Evolutionary conservation across 1,140 invertebrate species (phyloP).

Genomic region (Tenebrio molitor): DNA sequence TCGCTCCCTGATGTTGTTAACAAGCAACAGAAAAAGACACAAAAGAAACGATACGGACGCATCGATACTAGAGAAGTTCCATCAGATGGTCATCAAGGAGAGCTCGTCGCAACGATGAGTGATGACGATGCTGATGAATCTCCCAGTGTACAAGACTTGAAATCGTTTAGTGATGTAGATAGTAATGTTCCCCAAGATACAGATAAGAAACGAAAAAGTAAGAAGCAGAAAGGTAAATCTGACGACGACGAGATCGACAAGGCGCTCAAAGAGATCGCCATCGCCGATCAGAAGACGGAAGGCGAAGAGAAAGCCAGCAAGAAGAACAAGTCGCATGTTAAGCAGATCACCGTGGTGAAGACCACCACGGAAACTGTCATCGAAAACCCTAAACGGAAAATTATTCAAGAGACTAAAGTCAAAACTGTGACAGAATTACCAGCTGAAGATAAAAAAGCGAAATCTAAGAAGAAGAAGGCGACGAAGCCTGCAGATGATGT

Average conservation of each 20-base stretch:
- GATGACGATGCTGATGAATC: slow-evolving; percentile 53
- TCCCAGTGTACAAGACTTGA: slow-evolving; percentile 56
- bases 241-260: slow-evolving; percentile 74
- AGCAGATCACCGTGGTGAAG: slow-evolving; percentile 54
- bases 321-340: slow-evolving; percentile 52
- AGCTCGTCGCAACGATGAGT: slow-evolving; percentile 57
- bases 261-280: slow-evolving; percentile 71
- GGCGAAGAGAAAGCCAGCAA: slow-evolving; percentile 56
- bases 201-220: slow-evolving; percentile 69
- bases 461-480: slow-evolving; percentile 31
- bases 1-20: slow-evolving; percentile 53
- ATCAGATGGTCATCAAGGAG: slow-evolving; percentile 57
- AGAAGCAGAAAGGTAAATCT: slow-evolving; percentile 65
- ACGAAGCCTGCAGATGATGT: background rate
- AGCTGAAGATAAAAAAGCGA: slow-evolving; percentile 22
- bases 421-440: slow-evolving; percentile 30
- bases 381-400: slow-evolving; percentile 39
- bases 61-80: slow-evolving; percentile 55
- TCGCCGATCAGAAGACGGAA: slow-evolving; percentile 67
- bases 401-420: slow-evolving; percentile 41
- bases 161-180: slow-evolving; percentile 56
- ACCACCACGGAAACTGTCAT: slow-evolving; percentile 30
- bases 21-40: slow-evolving; percentile 58
- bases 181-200: slow-evolving; percentile 60
- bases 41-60: slow-evolving; percentile 58